Conservation (phyloP, 2,888 invertebrate genomes). For the Hirtodrosophila alboralis region DNA sequence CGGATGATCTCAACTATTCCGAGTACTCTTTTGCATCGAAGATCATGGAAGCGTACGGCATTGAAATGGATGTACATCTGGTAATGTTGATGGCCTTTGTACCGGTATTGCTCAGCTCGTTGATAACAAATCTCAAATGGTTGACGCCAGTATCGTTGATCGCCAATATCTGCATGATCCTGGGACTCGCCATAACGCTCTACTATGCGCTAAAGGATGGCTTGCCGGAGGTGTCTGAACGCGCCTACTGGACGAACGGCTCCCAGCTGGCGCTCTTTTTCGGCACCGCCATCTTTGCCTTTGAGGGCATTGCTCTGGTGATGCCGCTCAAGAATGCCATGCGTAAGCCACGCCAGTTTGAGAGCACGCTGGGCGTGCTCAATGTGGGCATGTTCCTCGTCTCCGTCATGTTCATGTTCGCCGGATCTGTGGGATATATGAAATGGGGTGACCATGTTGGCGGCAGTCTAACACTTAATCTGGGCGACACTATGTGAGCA, state of each 20-base stretch:
- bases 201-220: slow-evolving; percentile 94
- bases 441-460: slow-evolving; percentile 92
- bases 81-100: slow-evolving; percentile 90
- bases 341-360: slow-evolving; percentile 91
- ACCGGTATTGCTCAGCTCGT: slow-evolving; percentile 91
- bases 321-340: slow-evolving; percentile 97
- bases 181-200: slow-evolving; percentile 93
- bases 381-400: slow-evolving; percentile 94
- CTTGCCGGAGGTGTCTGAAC: slow-evolving; percentile 86
- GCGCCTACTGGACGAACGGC: slow-evolving; percentile 87
- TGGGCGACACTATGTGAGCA: slow-evolving; percentile 85
- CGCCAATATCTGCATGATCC: slow-evolving; percentile 93
- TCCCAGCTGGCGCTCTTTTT: slow-evolving; percentile 93
- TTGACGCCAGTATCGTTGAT: slow-evolving; percentile 95
- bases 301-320: slow-evolving; percentile 98
- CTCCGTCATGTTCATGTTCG: slow-evolving; percentile 89
- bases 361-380: slow-evolving; percentile 92
- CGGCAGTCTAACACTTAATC: slow-evolving; percentile 95
- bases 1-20: too few relatives aligned
- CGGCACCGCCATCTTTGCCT: slow-evolving; percentile 97
- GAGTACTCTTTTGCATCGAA: slow-evolving; percentile 77
- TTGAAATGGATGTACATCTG: slow-evolving; percentile 86
- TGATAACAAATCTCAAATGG: slow-evolving; percentile 90
- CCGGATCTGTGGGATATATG: slow-evolving; percentile 95
- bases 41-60: slow-evolving; percentile 88